phyloP scores from a whole-genome alignment of 2,888 invertebrate species.

The Chaitophorus viminalis region DNA sequence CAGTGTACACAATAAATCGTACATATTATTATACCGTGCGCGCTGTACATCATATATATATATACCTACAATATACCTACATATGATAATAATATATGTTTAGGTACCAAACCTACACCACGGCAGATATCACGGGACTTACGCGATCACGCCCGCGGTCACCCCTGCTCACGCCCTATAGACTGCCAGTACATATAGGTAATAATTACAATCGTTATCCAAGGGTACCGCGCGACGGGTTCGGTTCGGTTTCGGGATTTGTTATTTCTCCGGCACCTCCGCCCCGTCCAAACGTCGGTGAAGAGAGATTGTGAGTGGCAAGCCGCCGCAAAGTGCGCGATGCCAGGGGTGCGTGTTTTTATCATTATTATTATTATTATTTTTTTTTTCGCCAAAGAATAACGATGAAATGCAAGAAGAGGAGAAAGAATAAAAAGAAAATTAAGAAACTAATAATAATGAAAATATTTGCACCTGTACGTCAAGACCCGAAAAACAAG shows the following conservation, averaged over 20 bases:
- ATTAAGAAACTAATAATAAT: slow-evolving; percentile 54
- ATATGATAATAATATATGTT: not conserved
- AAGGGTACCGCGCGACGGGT: slow-evolving; percentile 6
- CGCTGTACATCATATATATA: too few relatives aligned
- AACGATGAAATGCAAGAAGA: not conserved
- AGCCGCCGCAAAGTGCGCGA: not conserved
- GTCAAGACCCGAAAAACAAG: slow-evolving; percentile 48
- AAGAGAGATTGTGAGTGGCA: not conserved
- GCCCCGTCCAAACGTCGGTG: not conserved
- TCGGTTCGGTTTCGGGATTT: slow-evolving; percentile 24
- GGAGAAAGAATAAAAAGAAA: not conserved
- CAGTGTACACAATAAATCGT: too few relatives aligned
- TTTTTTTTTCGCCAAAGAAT: slow-evolving; percentile 3
- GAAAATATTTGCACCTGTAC: slow-evolving; percentile 62
- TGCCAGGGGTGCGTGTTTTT: not conserved
- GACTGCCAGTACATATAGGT: not conserved
- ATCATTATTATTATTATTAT: slow-evolving; percentile 28
- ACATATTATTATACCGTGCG: too few relatives aligned
- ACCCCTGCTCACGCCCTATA: too few relatives aligned
- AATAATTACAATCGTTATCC: slow-evolving; percentile 48
- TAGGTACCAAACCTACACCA: too few relatives aligned
- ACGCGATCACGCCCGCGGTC: slow-evolving; percentile 13
- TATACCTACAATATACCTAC: not conserved
- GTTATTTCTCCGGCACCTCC: slow-evolving; percentile 30
- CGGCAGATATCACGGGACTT: not conserved